Conservation (phyloP, 2,888 invertebrate species). For the Ferdinandea cuprea region DNA sequence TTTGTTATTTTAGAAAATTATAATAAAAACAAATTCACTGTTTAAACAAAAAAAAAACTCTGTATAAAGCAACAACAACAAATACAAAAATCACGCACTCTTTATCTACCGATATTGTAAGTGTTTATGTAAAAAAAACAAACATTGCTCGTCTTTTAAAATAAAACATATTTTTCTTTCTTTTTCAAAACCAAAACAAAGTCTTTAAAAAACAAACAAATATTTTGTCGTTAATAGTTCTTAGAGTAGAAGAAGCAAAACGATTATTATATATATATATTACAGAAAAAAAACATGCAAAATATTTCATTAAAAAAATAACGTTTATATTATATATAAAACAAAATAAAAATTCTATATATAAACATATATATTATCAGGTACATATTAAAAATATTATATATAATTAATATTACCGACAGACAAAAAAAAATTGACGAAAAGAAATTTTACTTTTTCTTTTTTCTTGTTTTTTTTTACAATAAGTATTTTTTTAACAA, state of each 20-base stretch:
- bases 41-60: constrained; percentile 23
- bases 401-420: constrained; percentile 70
- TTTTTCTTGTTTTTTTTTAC: constrained; percentile 8
- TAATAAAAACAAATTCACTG: constrained; percentile 37
- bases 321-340: constrained; percentile 75
- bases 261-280: constrained; percentile 55
- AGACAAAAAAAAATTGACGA: constrained; percentile 57
- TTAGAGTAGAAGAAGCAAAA: constrained; percentile 53
- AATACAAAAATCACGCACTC: constrained; percentile 16
- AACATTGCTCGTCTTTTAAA: constrained; percentile 51
- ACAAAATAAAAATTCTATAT: constrained; percentile 55
- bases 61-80: constrained; percentile 42
- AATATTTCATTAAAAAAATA: constrained; percentile 63
- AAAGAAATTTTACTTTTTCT: constrained; percentile 13
- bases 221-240: constrained; percentile 71
- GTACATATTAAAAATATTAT: constrained; percentile 72
- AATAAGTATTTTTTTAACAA: constrained; percentile 40
- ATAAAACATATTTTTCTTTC: constrained; percentile 53
- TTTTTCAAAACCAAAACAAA: constrained; percentile 54
- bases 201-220: constrained; percentile 39
- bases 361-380: constrained; percentile 60
- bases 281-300: constrained; percentile 35
- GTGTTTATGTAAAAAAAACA: constrained; percentile 32
- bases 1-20: constrained; percentile 52
- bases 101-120: constrained; percentile 12